These are phyloP conservation scores for Timandra comae DNA, from an alignment of 2,888 invertebrate genomes.

Conservation along the genomic window DNA sequence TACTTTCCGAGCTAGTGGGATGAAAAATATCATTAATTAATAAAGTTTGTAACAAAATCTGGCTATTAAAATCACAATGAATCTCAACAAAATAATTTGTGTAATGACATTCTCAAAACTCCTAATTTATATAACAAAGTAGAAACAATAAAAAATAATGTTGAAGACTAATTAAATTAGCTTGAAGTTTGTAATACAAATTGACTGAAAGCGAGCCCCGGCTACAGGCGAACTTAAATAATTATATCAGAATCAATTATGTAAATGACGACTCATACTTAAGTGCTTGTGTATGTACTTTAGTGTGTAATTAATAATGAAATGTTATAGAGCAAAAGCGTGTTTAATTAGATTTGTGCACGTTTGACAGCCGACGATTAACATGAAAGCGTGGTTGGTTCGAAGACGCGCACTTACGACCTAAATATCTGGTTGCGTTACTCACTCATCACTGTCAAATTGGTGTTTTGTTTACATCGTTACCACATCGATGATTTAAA, in stretches of 20 bases:
- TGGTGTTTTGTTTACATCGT: no score
- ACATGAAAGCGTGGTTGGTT: conserved; percentile 46
- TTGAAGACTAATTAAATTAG: conserved; percentile 11
- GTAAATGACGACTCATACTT: conserved; percentile 15
- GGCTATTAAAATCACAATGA: no score
- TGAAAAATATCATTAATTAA: no score
- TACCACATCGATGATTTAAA: no score
- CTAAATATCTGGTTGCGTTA: conserved; percentile 17
- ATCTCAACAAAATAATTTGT: no score
- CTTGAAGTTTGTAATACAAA: conserved; percentile 13
- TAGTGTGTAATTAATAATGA: conserved; percentile 46
- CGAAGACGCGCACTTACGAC: conserved; percentile 6
- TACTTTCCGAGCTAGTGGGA: no score
- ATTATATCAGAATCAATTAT: conserved; percentile 17
- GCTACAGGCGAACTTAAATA: conserved; percentile 11
- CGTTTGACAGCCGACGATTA: conserved; percentile 61
- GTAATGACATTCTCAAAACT: no score
- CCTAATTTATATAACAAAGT: not conserved
- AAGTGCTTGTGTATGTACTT: conserved; percentile 15
- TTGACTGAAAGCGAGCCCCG: conserved; percentile 13
- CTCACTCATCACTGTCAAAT: no score
- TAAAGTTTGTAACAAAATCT: no score
- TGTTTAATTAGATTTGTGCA: conserved; percentile 61
- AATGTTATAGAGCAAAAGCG: conserved; percentile 49
- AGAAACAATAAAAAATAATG: conserved; percentile 4